Evolutionary conservation across 2,113 vertebrate genomes (phyloP), one percentile per base, ranked within the genome.

Genomic region (Dipodomys stephensi): DNA sequence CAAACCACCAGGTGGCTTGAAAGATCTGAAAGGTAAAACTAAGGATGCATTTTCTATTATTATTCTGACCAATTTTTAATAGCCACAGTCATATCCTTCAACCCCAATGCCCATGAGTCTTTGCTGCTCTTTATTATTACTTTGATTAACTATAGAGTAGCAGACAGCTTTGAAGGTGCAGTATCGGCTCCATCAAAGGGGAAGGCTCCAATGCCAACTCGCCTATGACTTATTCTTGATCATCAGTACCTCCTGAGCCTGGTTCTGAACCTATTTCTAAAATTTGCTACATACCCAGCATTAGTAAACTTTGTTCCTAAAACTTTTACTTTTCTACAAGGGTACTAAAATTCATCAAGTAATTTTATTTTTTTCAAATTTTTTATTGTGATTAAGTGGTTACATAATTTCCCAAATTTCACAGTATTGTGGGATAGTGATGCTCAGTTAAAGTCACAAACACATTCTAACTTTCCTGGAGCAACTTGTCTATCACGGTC

Each of bases 11-110:
- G 22, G 64, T 73, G 18, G 77, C 19, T 46, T 18, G 53, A 39
- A 39, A 44, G 64, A 57, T 77, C 53, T 80, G 87, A 90, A 87
- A 90, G 49, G 22, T 79, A 83, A 22, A 32, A 69, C 44, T n/a
- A 77, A 53, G 18, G 7, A 32, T 77, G 16, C 79, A 0, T 72
- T 83, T 94, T 80, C 72, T 90, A 6, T 72, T 93, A 88, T 86
- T n/a, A 83, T 90, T 49, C 39, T 49, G 88, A 86, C 30, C 60
- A 71, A 32, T 81, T 94, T 80, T 92, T 83, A 83, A 89, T 69
- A 77, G 32, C 39, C n/a, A 80, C 77, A 82, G 35, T 68, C 90
- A 65, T 77, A 86, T 62, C 49, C 46, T 89, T 95, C 83, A 71
- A 74, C 71, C 22, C 64, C 81, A 72, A 89, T 20, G 10, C 81